Percentiles rank a stretch among this genome's conserved stretches.
Conservation (phyloP, 2,888 invertebrate species). For the Brachynemurus nebulosus region DNA sequence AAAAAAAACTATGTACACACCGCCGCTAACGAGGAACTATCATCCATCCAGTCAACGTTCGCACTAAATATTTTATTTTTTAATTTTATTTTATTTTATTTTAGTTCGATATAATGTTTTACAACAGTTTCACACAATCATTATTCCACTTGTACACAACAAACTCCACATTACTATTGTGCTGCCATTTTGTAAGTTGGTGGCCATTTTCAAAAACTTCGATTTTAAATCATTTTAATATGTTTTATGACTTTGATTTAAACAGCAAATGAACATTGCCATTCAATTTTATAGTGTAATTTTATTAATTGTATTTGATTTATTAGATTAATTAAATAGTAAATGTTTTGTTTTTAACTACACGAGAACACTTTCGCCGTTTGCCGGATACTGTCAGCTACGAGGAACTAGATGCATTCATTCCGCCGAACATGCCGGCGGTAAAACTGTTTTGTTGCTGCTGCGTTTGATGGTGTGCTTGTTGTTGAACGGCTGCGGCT, state of each 20-base stretch:
- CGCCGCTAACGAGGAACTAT: conserved; percentile 6
- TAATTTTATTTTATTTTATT: not conserved
- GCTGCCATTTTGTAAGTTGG: conserved; percentile 6
- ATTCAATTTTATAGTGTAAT: not conserved
- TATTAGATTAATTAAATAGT: not conserved
- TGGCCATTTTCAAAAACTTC: conserved; percentile 5
- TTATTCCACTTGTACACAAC: not conserved
- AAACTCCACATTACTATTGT: conserved; percentile 3
- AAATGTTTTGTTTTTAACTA: conserved; percentile 7
- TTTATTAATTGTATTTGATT: too few relatives aligned
- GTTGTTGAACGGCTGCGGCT: conserved; percentile 37
- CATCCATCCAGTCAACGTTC: not conserved
- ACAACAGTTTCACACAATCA: not conserved
- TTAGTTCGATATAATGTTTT: conserved; percentile 1
- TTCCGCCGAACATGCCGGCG: conserved; percentile 39
- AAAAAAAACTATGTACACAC: conserved; percentile 6
- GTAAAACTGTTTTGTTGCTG: conserved; percentile 31
- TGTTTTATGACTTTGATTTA: conserved; percentile 5
- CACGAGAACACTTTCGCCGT: conserved; percentile 6
- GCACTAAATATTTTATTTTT: not conserved
- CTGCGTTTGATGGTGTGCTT: conserved; percentile 32
- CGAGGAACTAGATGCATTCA: conserved; percentile 37
- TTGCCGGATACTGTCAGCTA: conserved; percentile 24
- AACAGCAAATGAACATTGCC: conserved; percentile 4
- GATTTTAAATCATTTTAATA: not conserved